Base-by-base conservation (phyloP, 2,888 invertebrate genomes). In the Matsumyia berberina region DNA sequence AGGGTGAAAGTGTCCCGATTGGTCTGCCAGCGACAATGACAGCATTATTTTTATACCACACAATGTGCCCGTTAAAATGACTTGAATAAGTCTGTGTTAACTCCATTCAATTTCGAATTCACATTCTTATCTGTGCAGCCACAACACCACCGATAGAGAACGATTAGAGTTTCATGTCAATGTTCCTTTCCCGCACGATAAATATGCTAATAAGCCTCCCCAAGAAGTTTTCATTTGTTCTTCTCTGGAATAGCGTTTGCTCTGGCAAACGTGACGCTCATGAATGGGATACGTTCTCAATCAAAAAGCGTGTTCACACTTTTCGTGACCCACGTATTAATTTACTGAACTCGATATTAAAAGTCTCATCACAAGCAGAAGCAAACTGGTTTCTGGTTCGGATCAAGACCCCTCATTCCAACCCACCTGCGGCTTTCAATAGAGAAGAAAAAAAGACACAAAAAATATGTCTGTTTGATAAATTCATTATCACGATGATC, bases 271-370 rank as follows among this genome's bases (percentile, higher is more conserved):
- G 77, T 77, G 69, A 49, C 49, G 37, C 37, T 17, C 33, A 17
- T 49, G 37, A 70, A 82, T 73, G 57, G 57, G 42, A 51, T 60
- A 12, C 15, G 46, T 67, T 58, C 69, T 58, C 62, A 58, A 69
- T 83, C 62, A 58, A 74, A 83, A 78, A n/a, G 62, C 83, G 72
- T 83, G 78, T 83, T 83, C 78, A 79, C 83, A 83, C 79, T 44
- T 64, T 64, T 83, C 83, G 83, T 83, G 83, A 83, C 73, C 31
- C 42, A 73, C 64, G 79, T 79, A 69, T 83, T 79, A 83, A 83
- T 83, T 79, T 74, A 78, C 62, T 57, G 33, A 24, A 51, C 72
- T 55, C 35, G 69, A 64, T 62, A 64, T 70, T 31, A 53, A 72
- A n/a, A 79, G 49, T 70, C 72, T 72, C 72, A 72, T 79, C 78